Conservation (phyloP, 2,113 vertebrate genomes). For the Caloenas nicobarica region DNA sequence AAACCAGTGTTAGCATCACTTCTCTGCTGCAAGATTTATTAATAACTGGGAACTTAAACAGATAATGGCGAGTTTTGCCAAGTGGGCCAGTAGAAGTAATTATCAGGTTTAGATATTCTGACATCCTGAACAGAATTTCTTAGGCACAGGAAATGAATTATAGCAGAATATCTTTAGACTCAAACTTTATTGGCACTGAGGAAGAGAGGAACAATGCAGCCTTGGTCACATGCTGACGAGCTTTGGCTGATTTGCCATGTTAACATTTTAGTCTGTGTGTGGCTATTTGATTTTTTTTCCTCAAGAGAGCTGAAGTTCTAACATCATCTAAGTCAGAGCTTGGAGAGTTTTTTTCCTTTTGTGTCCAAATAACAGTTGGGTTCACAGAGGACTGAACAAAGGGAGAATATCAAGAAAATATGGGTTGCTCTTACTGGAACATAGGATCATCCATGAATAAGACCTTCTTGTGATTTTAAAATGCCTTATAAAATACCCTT, state of each 20-base stretch:
- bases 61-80: background rate
- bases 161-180: constrained; percentile 46
- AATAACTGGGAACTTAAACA: constrained; percentile 7
- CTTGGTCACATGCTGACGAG: constrained; percentile 25
- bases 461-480: background rate
- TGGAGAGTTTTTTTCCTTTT: constrained; percentile 1
- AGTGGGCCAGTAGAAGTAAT: constrained; percentile 50
- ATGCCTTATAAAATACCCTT: background rate
- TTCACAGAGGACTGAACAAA: constrained; percentile 29
- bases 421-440: background rate
- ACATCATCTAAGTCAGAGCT: constrained; percentile 23
- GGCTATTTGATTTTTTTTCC: constrained; percentile 44
- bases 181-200: constrained; percentile 32
- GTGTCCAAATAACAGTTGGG: constrained; percentile 16
- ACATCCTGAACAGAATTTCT: constrained; percentile 17
- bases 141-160: constrained; percentile 51
- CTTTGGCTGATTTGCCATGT: constrained; percentile 24
- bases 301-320: constrained; percentile 47
- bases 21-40: background rate
- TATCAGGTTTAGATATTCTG: constrained; percentile 59
- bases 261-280: constrained; percentile 61
- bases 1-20: background rate
- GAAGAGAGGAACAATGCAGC: constrained; percentile 48
- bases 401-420: constrained; percentile 40
- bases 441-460: background rate